Percentiles rank a stretch among this genome's conserved stretches.
Conservation (phyloP, 2,113 vertebrate species). For the Elgaria multicarinata region DNA sequence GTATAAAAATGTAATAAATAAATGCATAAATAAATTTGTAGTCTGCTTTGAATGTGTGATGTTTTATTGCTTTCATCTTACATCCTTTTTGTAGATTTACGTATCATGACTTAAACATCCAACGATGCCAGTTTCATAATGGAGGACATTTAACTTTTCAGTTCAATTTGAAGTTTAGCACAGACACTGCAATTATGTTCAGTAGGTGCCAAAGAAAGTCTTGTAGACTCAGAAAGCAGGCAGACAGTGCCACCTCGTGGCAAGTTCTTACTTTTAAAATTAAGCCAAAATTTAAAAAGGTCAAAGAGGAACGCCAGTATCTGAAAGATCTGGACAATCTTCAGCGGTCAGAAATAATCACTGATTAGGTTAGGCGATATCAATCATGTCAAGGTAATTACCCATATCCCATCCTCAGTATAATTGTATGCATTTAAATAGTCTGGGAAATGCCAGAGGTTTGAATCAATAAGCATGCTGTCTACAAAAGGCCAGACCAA, state of each 20-base stretch:
- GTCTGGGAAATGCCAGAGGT: not conserved
- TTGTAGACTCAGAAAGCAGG: not conserved
- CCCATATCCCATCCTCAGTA: not conserved
- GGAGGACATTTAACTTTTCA: constrained; percentile 3
- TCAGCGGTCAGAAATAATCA: not conserved
- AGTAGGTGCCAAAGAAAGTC: accelerated
- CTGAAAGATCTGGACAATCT: not conserved
- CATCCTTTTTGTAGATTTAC: not conserved
- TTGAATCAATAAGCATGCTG: not conserved
- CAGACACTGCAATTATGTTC: not conserved
- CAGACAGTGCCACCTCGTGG: constrained; percentile 75
- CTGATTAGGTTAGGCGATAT: not conserved
- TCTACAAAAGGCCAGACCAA: not conserved
- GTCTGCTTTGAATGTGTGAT: not conserved
- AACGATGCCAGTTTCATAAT: not conserved
- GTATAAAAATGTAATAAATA: too few relatives aligned
- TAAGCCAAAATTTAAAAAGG: not conserved
- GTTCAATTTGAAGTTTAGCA: not conserved
- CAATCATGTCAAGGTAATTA: not conserved
- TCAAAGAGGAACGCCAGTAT: not conserved
- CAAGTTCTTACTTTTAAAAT: constrained; percentile 49
- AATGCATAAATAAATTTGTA: too few relatives aligned
- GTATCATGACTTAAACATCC: not conserved
- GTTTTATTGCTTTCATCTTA: not conserved
- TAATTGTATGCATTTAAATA: not conserved